These are phyloP conservation scores for Chorisops tibialis DNA, from an alignment of 2,888 invertebrate genomes.

Conservation along the genomic window DNA sequence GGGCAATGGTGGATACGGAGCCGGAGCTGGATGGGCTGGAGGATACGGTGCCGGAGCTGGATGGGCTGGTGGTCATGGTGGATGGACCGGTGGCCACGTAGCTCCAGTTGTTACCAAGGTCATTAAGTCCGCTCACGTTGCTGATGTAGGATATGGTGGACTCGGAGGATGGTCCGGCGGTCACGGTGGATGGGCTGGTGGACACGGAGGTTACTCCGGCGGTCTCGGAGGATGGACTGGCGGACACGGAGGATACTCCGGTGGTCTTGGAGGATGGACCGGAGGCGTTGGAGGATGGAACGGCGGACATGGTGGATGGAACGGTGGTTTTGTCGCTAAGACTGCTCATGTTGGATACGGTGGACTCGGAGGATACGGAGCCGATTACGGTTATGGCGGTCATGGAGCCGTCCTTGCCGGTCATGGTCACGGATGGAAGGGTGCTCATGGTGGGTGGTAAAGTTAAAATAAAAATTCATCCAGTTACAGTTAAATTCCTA, in stretches of 20 bases:
- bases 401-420: neutral
- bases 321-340: neutral
- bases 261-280: neutral
- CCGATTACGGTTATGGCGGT: neutral
- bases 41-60: neutral
- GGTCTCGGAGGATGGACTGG: neutral
- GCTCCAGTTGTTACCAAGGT: no score
- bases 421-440: constrained; percentile 2
- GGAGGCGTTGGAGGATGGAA: neutral
- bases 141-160: neutral
- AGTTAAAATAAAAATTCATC: neutral
- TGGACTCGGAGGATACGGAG: neutral
- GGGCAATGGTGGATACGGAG: neutral
- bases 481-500: no score
- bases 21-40: neutral
- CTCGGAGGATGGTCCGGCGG: neutral
- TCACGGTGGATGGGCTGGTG: neutral
- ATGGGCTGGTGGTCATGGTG: no score
- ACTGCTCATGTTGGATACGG: neutral
- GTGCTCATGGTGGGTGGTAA: constrained; percentile 2
- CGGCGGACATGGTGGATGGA: neutral
- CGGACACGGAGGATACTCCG: neutral
- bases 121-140: no score
- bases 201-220: neutral
- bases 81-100: no score